Evolutionary conservation across 1,140 invertebrate genomes (phyloP), one percentile per base, ranked within the genome.

Genomic region (Lithobius niger): DNA sequence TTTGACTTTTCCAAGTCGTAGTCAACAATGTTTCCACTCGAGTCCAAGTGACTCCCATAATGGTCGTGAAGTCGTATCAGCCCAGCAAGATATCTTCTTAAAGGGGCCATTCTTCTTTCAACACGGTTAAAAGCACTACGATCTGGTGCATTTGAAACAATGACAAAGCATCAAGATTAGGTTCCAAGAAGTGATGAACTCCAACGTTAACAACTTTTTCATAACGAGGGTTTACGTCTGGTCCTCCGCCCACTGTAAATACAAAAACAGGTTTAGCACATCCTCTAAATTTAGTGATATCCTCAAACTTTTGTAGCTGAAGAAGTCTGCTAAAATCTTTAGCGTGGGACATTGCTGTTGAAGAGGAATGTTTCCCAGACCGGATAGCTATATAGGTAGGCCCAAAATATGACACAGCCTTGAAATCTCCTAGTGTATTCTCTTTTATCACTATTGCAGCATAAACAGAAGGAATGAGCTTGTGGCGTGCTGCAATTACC

Each of bases 221-320:
- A 63, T 72, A 70, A 47, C 69, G 52, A 25, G 69, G 70, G 56
- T 70, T 72, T 62, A 71, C 67, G 58, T 74, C 69, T 6, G 68
- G 69, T 22, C 70, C 67, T 31, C 68, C 66, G 60, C 72, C 69
- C 53, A 53, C 48, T 40, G 65, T 61, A 61, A 72, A 64, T 4
- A 71, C 48, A 54, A 71, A 21, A 56, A 72, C 60, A 27, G 70
- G 70, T 62, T 72, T 72, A 15, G 67, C 43, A 48, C 31, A 24
- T 28, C 58, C 62, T 28, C 60, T 43, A 58, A 59, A 57, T 61
- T 54, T 60, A 22, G 58, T 58, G 57, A 66, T 58, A 47, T 58
- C 43, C 44, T 53, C 45, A 62, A 65, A 70, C 24, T 51, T 51
- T 18, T 61, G 52, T 18, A 56, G 45, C 26, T 61, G 56, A 51